Evolutionary conservation across 2,888 invertebrate species (phyloP), one percentile per base, ranked within the genome.

Genomic region (Chorisops tibialis): DNA sequence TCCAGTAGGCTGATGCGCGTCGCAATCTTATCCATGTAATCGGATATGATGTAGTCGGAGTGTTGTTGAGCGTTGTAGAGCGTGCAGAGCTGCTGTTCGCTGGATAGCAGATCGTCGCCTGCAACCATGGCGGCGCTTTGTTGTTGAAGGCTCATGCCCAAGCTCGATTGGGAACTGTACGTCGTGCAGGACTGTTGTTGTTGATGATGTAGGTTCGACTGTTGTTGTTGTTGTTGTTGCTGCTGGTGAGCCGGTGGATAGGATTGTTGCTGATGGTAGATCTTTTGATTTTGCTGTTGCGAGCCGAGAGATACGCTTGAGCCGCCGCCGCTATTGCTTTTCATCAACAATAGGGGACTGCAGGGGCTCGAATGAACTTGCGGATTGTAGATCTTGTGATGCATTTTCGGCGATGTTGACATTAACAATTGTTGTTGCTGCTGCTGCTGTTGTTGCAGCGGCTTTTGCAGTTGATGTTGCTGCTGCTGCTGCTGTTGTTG

Each of bases 11-110:
- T 91, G 64, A 95, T 84, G 37, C 93, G 84, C 22, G 92, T 91
- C 12, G 91, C 91, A 58, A 94, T 84, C 68, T 91, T 87, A 72
- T 93, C 93, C 92, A 94, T 93, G 75, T 92, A 93, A 76, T 92
- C 93, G 68, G 89, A 89, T 76, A 92, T 89, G 71, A 92, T 89
- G 73, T 89, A 89, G 74, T 89, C 89, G 52, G 74, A 81, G 81
- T 84, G 75, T 76, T 82, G 79, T 76, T 83, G 70, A 72, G 83
- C 71, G 60, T 73, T 76, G 50, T 75, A 76, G 9, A 75, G 65
- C 11, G 72, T 71, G 12, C 73, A 74, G 3, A 77, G 62, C 51
- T 76, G 74, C 50, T 76, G 75, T 35, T 77, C 76, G 59, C 73
- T 76, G 11, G 70, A 65, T 39, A 74, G 45, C 9, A 56, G 21